Evolutionary conservation across 2,113 vertebrate genomes (phyloP).

Genomic region (Anolis carolinensis): DNA sequence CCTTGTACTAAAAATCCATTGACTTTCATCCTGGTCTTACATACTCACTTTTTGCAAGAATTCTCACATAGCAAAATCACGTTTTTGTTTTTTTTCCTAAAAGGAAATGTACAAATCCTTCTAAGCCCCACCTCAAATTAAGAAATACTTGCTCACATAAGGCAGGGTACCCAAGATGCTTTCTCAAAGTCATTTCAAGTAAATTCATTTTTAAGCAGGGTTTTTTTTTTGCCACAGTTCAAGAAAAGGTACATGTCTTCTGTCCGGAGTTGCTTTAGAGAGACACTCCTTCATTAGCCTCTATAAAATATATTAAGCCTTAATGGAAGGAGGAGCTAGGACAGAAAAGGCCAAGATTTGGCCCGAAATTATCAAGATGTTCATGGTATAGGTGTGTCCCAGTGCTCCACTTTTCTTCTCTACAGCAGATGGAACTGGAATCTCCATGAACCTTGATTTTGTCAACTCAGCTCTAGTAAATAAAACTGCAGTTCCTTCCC

Average conservation of each 20-base stretch:
- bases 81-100: not conserved
- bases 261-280: constrained; percentile 5
- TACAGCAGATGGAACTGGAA: not conserved
- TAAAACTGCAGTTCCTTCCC: not conserved
- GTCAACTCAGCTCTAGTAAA: not conserved
- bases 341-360: too few relatives aligned
- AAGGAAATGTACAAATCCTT: not conserved
- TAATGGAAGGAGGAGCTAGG: not conserved
- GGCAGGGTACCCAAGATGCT: too few relatives aligned
- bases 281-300: constrained; percentile 1
- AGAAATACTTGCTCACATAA: not conserved
- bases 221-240: not conserved
- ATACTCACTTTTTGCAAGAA: not conserved
- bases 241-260: not conserved
- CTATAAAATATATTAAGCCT: not conserved
- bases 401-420: too few relatives aligned
- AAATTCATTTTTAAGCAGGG: not conserved
- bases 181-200: constrained; percentile 5
- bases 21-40: not conserved
- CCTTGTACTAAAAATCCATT: not conserved
- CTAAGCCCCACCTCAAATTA: not conserved
- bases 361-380: not conserved
- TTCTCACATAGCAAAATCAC: not conserved
- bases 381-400: not conserved
- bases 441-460: not conserved